phyloP scores from a whole-genome alignment of 2,888 invertebrate genomes.

The Gasteruption jaculator region DNA sequence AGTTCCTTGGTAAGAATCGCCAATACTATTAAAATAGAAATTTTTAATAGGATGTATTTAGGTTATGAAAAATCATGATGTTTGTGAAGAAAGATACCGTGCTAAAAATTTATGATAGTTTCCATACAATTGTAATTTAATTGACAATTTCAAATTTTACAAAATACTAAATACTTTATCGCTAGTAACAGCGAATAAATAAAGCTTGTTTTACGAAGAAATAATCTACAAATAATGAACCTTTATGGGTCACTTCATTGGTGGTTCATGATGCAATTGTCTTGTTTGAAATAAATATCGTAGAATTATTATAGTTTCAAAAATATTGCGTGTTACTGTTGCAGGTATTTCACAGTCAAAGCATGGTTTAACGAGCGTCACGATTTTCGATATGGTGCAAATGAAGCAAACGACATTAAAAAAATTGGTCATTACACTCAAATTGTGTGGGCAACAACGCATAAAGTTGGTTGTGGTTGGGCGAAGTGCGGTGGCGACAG shows the following conservation, averaged over 20 bases:
- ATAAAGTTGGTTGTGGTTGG: constrained; percentile 73
- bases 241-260: neutral
- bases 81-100: neutral
- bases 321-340: no score
- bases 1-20: constrained; percentile 69
- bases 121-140: neutral
- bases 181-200: no score
- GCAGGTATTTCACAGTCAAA: constrained; percentile 74
- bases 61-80: neutral
- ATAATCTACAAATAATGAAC: neutral
- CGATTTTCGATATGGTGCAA: constrained; percentile 67
- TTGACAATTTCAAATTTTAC: neutral
- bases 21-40: constrained; percentile 10
- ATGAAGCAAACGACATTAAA: constrained; percentile 57
- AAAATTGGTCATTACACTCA: constrained; percentile 77
- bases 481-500: constrained; percentile 61
- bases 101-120: neutral
- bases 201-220: neutral
- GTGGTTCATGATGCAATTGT: no score
- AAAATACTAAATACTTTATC: no score
- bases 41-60: constrained; percentile 6
- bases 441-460: constrained; percentile 77
- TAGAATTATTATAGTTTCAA: no score
- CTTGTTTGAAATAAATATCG: no score
- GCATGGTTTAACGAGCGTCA: constrained; percentile 74